Percentiles rank a stretch among this genome's conserved stretches.
These are phyloP conservation scores for Deilephila elpenor DNA, from an alignment of 2,888 invertebrate species.

Conservation along the genomic window DNA sequence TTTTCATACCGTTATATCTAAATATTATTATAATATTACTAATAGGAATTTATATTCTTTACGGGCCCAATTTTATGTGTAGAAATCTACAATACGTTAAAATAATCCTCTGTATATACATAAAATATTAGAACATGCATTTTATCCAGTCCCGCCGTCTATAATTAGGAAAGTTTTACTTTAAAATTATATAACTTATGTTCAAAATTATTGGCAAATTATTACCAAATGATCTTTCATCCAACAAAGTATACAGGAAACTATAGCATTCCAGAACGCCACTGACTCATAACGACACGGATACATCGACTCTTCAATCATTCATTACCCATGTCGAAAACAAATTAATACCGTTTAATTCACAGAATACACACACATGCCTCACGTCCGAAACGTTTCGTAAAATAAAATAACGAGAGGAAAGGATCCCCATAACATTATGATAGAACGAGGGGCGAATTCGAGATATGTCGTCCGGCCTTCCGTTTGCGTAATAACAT, in stretches of 20 bases:
- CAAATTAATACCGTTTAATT: conserved; percentile 17
- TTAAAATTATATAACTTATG: conserved; percentile 22
- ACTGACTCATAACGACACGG: conserved; percentile 49
- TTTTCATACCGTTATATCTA: no score
- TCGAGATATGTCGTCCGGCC: conserved; percentile 39
- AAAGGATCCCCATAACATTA: conserved; percentile 51
- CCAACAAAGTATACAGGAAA: conserved; percentile 66
- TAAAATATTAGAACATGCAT: no score
- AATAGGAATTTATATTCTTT: no score
- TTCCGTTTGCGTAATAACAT: conserved; percentile 40
- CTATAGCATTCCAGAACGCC: conserved; percentile 65
- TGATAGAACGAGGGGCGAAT: conserved; percentile 62
- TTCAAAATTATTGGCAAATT: conserved; percentile 20
- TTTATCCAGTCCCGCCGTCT: no score
- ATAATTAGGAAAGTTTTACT: not conserved
- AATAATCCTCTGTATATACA: no score
- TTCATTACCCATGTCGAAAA: conserved; percentile 24
- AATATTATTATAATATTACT: no score
- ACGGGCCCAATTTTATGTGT: no score
- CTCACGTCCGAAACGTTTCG: conserved; percentile 43
- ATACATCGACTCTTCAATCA: conserved; percentile 28
- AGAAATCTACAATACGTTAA: no score
- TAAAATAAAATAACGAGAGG: conserved; percentile 54
- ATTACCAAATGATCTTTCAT: conserved; percentile 49
- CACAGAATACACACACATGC: conserved; percentile 23